Conservation (phyloP, 2,888 invertebrate species). For the Leptinotarsa juncta region DNA sequence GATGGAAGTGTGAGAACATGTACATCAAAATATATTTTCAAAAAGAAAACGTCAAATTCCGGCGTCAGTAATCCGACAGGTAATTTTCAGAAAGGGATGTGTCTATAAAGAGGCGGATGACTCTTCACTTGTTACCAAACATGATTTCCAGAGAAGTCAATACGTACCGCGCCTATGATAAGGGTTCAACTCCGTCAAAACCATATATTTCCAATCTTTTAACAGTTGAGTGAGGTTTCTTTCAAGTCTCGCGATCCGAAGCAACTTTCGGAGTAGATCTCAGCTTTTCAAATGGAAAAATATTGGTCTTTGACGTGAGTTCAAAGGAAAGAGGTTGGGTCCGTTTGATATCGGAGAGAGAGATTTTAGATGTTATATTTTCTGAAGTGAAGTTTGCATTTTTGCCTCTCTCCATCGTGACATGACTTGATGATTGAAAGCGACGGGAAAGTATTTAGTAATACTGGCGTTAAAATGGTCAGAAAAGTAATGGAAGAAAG, state of each 20-base stretch:
- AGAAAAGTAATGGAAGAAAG: too few relatives aligned
- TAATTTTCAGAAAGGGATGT: not conserved
- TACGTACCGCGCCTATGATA: not conserved
- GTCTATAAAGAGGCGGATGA: not conserved
- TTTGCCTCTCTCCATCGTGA: not conserved
- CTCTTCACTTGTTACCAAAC: conserved; percentile 1
- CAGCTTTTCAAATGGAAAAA: not conserved
- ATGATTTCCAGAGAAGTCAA: conserved; percentile 5
- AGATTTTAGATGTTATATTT: too few relatives aligned
- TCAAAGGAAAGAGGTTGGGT: not conserved
- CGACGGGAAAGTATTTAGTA: too few relatives aligned
- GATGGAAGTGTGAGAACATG: too few relatives aligned
- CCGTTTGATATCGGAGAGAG: not conserved
- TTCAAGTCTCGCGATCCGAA: not conserved
- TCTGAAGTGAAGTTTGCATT: not conserved
- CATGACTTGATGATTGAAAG: too few relatives aligned
- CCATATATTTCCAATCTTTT: conserved; percentile 1
- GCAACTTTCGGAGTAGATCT: not conserved
- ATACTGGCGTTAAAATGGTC: too few relatives aligned
- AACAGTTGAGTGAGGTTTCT: conserved; percentile 12
- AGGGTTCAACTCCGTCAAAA: conserved; percentile 19
- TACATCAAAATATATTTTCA: not conserved
- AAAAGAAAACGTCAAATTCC: not conserved
- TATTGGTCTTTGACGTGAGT: conserved; percentile 11
- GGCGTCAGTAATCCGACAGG: not conserved